Base-by-base conservation (phyloP, 2,113 vertebrate species). In the Aphyosemion australe region DNA sequence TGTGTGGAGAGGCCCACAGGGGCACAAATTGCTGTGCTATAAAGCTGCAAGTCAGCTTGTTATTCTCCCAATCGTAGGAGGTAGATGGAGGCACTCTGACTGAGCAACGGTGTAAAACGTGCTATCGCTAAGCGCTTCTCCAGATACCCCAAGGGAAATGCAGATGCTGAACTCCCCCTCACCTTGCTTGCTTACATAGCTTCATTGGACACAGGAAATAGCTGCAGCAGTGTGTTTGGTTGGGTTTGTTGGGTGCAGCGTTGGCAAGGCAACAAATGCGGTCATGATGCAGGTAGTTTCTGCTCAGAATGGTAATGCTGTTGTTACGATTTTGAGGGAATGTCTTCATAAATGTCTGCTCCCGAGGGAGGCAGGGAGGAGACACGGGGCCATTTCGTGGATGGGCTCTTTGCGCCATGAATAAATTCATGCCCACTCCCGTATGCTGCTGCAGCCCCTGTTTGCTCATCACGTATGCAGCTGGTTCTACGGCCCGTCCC, bases 271-370 rank as follows among this genome's bases (percentile, higher is more conserved):
- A 79, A 79, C 74, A 80, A 83, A 84, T 76, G 80, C 82, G 78
- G 73, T 86, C 79, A 68, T 87, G 82, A 87, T 63, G 74, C 78
- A 82, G 72, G 76, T 76, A 79, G 84, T 11, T 63, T 52, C 82
- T 65, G 87, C 80, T 66, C 19, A 58, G 84, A 89, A 91, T 92
- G 63, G 39, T 83, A 90, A 90, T 90, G 85, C 81, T 67, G 74
- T 84, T 85, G 67, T 88, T 89, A 88, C 76, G 77, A 85, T 80
- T 91, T 85, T 79, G 78, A 87, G 80, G 86, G 82, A 87, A 91
- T 76, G 78, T 92, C 90, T 91, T 91, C 87, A 91, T 91, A 92
- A 92, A 93, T 91, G 90, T 80, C 90, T 84, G 84, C 77, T 91
- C 90, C 72, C 87, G 37, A 61, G 89, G 84, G 87, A 80, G 50